Base-by-base conservation (phyloP, 2,888 invertebrate species). In the Creontiades dilutus region DNA sequence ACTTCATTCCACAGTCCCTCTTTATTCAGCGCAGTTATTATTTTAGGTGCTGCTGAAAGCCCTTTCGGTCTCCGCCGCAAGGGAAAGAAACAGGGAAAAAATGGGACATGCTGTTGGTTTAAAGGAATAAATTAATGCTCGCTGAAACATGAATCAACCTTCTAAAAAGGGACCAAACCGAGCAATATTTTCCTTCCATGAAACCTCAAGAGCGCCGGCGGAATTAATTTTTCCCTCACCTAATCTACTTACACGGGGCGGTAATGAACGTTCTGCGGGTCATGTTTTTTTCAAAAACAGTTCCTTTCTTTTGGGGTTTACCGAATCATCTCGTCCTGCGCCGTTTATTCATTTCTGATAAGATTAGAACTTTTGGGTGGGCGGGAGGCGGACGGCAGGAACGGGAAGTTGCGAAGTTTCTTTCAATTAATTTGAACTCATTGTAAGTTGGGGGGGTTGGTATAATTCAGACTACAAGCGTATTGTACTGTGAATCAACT, bases 261-360 rank as follows among this genome's bases (percentile, higher is more conserved):
- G 78, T 78, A 78, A 78, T 78, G 78, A 78, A 78, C 78, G n/a
- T 37, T 78, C 78, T 78, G 78, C 46, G 78, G 78, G 78, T 78
- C 47, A 78, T 78, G 46, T 78, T 78, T 78, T 78, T 78, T 46
- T 68, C 16, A 52, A 57, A 57, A n/a, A 16, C 57, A 52, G 52
- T 27, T 23, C 23, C 11, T 61, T 68, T 23, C 23, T 68, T 23
- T 68, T 68, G 68, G 37, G 27, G 68, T 68, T 23, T 68, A 68
- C 68, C 68, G 68, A 23, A 68, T 68, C 78, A 78, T 78, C 78
- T 47, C 28, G 11, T 47, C 19, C 19, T 19, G 16, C 46, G 46
- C 19, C 28, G 76, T 46, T 76, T 76, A 76, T 28, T 78, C 78
- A n/a, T 46, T 76, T 76, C 47, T 78, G 47, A 78, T 3, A 46